Conservation (phyloP, 2,888 invertebrate genomes). For the Julus scanicus region DNA sequence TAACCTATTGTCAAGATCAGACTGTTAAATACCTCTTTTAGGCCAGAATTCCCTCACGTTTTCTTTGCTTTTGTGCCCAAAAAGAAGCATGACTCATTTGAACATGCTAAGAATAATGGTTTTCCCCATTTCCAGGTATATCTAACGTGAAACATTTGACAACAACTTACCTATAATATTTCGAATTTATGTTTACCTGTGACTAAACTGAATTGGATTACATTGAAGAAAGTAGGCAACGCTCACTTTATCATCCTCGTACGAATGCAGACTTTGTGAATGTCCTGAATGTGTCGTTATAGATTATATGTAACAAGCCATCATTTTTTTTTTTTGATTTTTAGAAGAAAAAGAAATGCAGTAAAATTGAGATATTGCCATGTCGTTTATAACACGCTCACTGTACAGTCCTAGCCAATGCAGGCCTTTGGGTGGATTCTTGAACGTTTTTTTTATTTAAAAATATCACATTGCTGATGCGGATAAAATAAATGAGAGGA, state of each 20-base stretch:
- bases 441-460: not conserved
- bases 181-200: no score
- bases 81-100: not conserved
- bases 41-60: not conserved
- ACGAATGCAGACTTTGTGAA: not conserved
- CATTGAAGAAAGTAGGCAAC: no score
- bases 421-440: not conserved
- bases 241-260: not conserved
- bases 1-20: not conserved
- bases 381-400: constrained; percentile 20
- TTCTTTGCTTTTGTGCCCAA: not conserved
- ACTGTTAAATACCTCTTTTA: not conserved
- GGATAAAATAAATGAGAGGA: constrained; percentile 27
- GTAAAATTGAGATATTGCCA: constrained; percentile 8
- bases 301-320: not conserved
- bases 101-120: no score
- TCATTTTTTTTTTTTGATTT: not conserved
- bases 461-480: constrained; percentile 31
- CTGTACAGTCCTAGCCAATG: not conserved
- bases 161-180: no score
- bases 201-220: no score
- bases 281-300: not conserved
- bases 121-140: no score
- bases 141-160: no score
- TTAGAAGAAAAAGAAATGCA: not conserved